phyloP scores from a whole-genome alignment of 1,140 invertebrate species.

The Heliconius melpomene region DNA sequence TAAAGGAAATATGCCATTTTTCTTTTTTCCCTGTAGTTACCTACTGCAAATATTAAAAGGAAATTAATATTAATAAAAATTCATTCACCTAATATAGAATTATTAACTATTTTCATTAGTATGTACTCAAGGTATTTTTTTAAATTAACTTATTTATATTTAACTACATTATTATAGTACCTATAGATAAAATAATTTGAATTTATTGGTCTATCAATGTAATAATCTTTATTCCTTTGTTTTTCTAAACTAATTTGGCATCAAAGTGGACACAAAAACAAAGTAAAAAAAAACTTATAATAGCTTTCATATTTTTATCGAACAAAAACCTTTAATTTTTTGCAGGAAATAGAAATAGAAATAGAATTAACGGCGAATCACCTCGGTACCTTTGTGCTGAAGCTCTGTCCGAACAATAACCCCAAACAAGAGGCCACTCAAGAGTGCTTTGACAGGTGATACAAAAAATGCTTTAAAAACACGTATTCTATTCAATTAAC shows the following conservation, averaged over 20 bases:
- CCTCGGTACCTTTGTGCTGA: conserved; percentile 91
- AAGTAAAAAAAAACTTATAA: not conserved
- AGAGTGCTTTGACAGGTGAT: conserved; percentile 89
- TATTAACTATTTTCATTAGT: too few species aligned
- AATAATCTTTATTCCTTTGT: not conserved
- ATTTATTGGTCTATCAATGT: too few species aligned
- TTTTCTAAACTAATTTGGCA: not conserved
- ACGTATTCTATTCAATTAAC: not conserved
- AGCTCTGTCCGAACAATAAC: conserved; percentile 93
- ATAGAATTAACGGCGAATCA: conserved; percentile 95
- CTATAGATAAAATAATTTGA: too few species aligned
- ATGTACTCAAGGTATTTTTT: too few species aligned
- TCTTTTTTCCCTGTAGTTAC: too few species aligned
- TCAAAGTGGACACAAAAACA: not conserved
- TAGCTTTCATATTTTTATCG: not conserved
- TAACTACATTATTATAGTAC: too few species aligned
- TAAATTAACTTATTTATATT: too few species aligned
- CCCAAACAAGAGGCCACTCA: conserved; percentile 88
- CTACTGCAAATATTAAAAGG: too few species aligned
- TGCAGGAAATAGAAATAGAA: conserved; percentile 91
- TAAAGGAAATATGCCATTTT: too few species aligned
- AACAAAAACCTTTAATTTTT: conserved; percentile 4
- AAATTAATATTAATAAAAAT: too few species aligned
- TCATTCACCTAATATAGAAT: too few species aligned
- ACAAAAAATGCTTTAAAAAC: conserved; percentile 8